phyloP scores from a whole-genome alignment of 2,113 vertebrate species.

The Eurystomus gularis region DNA sequence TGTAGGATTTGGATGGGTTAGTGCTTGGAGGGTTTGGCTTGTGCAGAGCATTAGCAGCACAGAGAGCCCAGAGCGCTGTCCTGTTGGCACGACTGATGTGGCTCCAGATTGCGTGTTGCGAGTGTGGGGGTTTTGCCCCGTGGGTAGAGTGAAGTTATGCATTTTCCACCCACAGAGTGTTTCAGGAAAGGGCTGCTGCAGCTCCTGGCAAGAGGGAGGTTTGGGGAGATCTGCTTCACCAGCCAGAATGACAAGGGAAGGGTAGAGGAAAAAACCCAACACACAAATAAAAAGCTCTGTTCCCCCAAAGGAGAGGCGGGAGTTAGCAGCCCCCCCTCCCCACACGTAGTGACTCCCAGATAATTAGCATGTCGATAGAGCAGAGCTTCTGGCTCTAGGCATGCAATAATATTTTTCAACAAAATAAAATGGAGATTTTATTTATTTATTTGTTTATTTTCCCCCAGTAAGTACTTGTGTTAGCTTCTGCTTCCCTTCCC shows the following conservation, averaged over 20 bases:
- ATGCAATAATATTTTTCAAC: background rate
- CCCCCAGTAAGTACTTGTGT: background rate
- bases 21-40: background rate
- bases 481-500: background rate
- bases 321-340: background rate
- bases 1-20: background rate
- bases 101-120: background rate
- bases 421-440: slow-evolving; percentile 12
- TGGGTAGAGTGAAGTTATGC: background rate
- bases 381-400: background rate
- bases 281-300: background rate
- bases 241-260: background rate
- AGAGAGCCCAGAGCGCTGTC: background rate
- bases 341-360: background rate
- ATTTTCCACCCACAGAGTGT: background rate
- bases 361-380: background rate
- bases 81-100: background rate
- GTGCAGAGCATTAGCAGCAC: background rate
- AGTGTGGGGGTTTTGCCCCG: background rate
- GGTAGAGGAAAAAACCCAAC: background rate
- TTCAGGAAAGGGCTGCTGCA: background rate
- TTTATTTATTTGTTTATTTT: too few species aligned
- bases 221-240: background rate
- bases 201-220: background rate
- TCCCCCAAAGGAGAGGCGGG: background rate